Base-by-base conservation (phyloP, 2,888 invertebrate species). In the Saturnia pavonia region DNA sequence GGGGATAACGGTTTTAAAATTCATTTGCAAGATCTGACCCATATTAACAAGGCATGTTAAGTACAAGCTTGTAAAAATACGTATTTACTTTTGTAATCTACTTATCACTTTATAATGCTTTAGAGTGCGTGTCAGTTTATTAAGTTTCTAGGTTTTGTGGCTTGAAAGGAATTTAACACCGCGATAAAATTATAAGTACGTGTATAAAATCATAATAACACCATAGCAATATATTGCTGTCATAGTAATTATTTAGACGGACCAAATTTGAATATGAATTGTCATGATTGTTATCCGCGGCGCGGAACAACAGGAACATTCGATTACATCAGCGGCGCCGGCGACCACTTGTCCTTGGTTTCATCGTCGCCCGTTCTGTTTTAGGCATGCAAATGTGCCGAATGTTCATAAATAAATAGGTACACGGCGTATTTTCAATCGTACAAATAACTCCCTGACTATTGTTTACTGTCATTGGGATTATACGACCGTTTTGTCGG, bases 381-480 rank as follows among this genome's bases (percentile, higher is more conserved):
- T 89, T 83, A 86, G 91, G 83, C 89, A 91, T 92, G 91, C 86
- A 90, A 91, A 92, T 91, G 91, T 86, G 82, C 86, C 86, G 87
- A 90, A 88, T 88, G 83, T 86, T 80, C 82, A 79, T 81, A 83
- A 86, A 78, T 83, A 84, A 77, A 83, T 80, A 81, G 80, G 80
- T 84, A 84, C 84, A 85, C 82, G 81, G 77, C 80, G 78, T 82
- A 81, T 80, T 81, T 72, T 80, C 78, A 78, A 80, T 84, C 82
- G 91, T 92, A 88, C 91, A 89, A 91, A 92, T 90, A 84, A 84
- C 85, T 83, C 90, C 88, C 82, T 81, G 85, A 85, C 91, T 86
- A 92, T 92, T 93, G 92, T 92, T 87, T 84, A 78, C 80, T 85
- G 91, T 88, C 91, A 89, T 91, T 91, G 90, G 85, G 88, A 88